phyloP scores from a whole-genome alignment of 2,113 vertebrate species.

The Heptranchias perlo region DNA sequence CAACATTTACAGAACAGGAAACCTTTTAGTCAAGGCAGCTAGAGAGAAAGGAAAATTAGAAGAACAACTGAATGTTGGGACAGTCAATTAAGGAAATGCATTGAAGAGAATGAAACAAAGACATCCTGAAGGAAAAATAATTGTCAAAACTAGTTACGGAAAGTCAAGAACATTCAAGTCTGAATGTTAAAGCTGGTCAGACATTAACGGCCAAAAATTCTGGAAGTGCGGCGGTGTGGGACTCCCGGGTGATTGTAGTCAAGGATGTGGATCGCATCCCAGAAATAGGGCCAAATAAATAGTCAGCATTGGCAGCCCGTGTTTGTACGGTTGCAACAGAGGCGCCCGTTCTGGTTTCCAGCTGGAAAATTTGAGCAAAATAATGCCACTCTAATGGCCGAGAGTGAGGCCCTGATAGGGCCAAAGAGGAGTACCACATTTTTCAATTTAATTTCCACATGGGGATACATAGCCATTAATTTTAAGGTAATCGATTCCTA shows the following conservation, averaged over 20 bases:
- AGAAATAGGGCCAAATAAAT: background rate
- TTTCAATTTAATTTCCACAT: background rate
- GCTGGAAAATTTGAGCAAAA: no score
- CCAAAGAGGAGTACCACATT: background rate
- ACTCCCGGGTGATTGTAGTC: background rate
- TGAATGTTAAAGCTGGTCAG: background rate
- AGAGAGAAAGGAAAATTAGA: background rate
- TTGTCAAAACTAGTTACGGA: background rate
- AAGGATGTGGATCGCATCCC: background rate
- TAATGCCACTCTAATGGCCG: background rate
- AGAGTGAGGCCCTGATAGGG: no score
- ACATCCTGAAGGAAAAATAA: background rate
- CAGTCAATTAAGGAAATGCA: background rate
- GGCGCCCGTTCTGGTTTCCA: background rate
- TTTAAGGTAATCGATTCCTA: background rate
- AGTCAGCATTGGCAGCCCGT: background rate
- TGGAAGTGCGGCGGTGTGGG: background rate
- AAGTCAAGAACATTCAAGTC: background rate
- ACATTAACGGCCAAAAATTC: background rate
- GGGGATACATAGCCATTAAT: background rate
- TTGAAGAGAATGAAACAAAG: background rate
- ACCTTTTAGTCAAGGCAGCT: background rate
- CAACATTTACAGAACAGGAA: background rate
- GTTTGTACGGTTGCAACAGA: background rate
- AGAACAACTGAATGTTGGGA: background rate